phyloP scores from a whole-genome alignment of 2,113 vertebrate genomes.

The Brachyhypopomus gauderio region DNA sequence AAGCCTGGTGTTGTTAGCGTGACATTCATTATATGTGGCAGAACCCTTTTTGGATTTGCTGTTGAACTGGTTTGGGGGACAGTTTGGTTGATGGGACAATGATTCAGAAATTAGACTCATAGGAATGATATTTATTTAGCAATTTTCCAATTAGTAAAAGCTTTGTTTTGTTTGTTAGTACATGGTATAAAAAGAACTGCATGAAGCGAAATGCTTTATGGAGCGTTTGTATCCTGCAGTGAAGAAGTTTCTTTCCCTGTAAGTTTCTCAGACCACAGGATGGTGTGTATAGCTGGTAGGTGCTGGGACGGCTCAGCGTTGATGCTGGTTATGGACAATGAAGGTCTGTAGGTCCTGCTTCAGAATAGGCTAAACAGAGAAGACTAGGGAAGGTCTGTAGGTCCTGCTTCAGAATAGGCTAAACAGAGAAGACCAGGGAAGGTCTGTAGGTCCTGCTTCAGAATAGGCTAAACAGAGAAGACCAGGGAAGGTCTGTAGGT shows the following conservation, averaged over 20 bases:
- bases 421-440: background rate
- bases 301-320: background rate
- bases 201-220: background rate
- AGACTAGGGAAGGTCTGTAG: conserved; percentile 1
- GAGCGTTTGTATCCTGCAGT: background rate
- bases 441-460: background rate
- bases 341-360: background rate
- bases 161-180: background rate
- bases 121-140: background rate
- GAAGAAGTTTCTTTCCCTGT: background rate
- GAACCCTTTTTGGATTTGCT: background rate
- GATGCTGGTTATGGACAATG: background rate
- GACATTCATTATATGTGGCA: background rate
- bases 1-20: background rate
- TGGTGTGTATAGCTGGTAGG: background rate
- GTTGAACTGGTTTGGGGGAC: background rate
- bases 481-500: background rate
- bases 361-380: conserved; percentile 6
- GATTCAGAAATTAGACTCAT: background rate
- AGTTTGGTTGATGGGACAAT: background rate
- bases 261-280: background rate
- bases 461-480: background rate
- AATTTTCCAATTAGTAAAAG: conserved; percentile 4
- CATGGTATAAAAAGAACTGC: background rate
- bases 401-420: conserved; percentile 1